Evolutionary conservation across 1,140 invertebrate genomes (phyloP), one percentile per base, ranked within the genome.

Genomic region (Cataglyphis hispanica): DNA sequence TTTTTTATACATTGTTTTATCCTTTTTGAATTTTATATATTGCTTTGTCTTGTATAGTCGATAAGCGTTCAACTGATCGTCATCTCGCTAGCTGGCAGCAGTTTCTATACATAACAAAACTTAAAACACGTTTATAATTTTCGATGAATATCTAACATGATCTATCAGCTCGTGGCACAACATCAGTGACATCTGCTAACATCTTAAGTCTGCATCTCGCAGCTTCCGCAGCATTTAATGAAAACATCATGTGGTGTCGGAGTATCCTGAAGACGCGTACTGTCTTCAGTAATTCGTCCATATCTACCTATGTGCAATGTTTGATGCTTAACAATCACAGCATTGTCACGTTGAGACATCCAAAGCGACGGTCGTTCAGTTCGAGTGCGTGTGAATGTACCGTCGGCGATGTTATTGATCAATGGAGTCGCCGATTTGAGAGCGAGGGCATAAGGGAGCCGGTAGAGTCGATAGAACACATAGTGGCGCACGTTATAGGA

Each of bases 391-490:
- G 74, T 46, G 86, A 40, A 25, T 46, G 86, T 10, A 90, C 86
- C 1, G 34, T 90, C 50, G 84, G 89, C n/a, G 86, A 86, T 31
- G 56, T 90, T 46, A 81, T 90, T 58, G 86, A 90, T 76, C 77
- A 88, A 63, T 95, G 94, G 94, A 89, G 90, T 56, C 78, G 90
- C 63, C 86, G 87, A 86, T 94, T 94, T 84, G 90, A 94, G 84
- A 84, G 89, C 34, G 93, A 92, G 53, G 91, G 91, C 58, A 85
- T 95, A 53, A 83, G 93, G 16, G 93, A 95, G 70, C 93, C 94
- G 8, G 86, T 93, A 34, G 92, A 94, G 77, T 95, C 94, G n/a
- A 94, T 94, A 63, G 92, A 94, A 61, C 93, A 94, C 75, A 95
- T 95, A 74, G 70, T 94, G 58, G 93, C 94, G 63, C 94, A 94